Base-by-base conservation (phyloP, 1,140 invertebrate species). In the Sycobia sp. region DNA sequence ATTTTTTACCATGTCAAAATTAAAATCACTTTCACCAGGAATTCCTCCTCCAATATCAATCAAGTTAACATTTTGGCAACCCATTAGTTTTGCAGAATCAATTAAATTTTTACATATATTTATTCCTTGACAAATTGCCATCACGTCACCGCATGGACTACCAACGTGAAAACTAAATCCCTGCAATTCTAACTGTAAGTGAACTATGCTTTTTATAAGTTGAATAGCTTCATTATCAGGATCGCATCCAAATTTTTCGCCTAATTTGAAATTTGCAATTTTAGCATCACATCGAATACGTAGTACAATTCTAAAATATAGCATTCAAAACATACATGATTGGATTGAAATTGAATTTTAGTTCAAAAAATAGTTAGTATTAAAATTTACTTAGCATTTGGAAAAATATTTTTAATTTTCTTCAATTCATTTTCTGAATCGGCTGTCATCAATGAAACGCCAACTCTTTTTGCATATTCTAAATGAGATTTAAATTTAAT, bases 171-270 rank as follows among this genome's bases (percentile, higher is more conserved):
- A 95, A 66, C 91, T 89, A 4, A 93, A 88, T 23, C 96, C 96
- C 62, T 94, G 84, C 49, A 98, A 88, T 71, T 88, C 84, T 2
- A 95, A 74, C 16, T 82, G 86, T 8, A 92, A 78, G 14, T 86
- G 79, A 59, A 86, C 86, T 0, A 94, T 96, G 20, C 88, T 75
- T 59, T 88, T 82, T 32, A 99, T 86, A 16, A 99, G 82, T 3
- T 85, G 76, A 0, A 88, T 85, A 14, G 90, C 94, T 73, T 96
- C 91, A 0, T 84, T 80, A 32, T 87, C 81, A 13, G 90, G 87
- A 75, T 95, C 89, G 77, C 92, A 95, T 10, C 97, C 97, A 83
- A 96, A 99, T 83, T 99, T 99, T 72, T 91, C 87, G 36, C 96
- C 94, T 10, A 99, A 84, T 67, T 88, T 88, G 73, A 92, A 95